Conservation (phyloP, 2,888 invertebrate species). For the Diadegma fenestrale region DNA sequence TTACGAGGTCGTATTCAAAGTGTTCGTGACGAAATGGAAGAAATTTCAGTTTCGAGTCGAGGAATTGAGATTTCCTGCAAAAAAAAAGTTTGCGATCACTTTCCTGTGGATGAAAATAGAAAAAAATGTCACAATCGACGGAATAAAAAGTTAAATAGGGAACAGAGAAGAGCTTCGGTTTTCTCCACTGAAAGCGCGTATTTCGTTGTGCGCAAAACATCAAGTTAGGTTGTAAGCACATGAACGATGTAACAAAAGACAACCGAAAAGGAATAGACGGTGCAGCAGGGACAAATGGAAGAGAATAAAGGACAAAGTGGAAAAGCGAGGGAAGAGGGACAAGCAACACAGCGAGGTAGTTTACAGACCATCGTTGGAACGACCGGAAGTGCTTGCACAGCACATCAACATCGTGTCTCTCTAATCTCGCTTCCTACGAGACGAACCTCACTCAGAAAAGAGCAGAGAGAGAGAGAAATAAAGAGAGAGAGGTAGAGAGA, state of each 20-base stretch:
- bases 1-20: neutral
- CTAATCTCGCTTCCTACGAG: slow-evolving; percentile 43
- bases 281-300: neutral
- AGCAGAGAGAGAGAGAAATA: neutral
- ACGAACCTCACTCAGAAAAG: slow-evolving; percentile 1
- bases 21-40: neutral
- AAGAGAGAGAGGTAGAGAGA: neutral
- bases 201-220: neutral
- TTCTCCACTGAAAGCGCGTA: neutral
- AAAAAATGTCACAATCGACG: neutral
- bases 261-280: neutral
- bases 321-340: neutral
- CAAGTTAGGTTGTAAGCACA: neutral
- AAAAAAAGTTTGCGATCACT: neutral
- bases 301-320: neutral
- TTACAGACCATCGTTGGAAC: slow-evolving; percentile 69
- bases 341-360: slow-evolving; percentile 6
- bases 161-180: neutral
- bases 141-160: neutral
- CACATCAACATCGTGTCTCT: slow-evolving; percentile 68
- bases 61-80: neutral
- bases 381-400: slow-evolving; percentile 72
- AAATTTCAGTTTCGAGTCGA: neutral
- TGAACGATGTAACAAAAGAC: neutral
- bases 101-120: neutral